These are phyloP conservation scores for Sitta carolinensis DNA, from an alignment of 2,797 vertebrate species.

Conservation along the genomic window DNA sequence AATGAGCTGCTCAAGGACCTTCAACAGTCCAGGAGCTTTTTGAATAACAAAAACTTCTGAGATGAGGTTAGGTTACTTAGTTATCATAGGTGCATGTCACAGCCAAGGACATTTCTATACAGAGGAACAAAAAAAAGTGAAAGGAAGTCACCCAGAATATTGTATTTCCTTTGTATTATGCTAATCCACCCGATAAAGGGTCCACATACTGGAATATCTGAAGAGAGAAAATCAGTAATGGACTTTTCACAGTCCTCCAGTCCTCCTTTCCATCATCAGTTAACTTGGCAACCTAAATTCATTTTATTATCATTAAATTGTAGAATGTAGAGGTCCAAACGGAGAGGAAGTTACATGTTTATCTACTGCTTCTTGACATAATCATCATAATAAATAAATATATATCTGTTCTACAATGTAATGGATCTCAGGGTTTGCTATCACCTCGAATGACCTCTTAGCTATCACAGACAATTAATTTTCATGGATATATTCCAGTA, in stretches of 20 bases:
- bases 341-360: neutral
- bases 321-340: neutral
- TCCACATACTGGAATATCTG: neutral
- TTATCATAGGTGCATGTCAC: neutral
- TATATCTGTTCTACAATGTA: neutral
- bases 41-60: neutral
- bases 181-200: neutral
- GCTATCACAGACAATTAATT: neutral
- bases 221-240: neutral
- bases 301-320: neutral
- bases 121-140: neutral
- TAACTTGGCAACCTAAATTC: conserved; percentile 3
- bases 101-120: neutral
- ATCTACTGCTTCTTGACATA: neutral
- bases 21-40: neutral
- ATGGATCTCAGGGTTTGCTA: neutral
- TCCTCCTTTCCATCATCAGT: neutral
- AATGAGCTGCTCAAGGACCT: neutral
- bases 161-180: neutral
- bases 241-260: neutral
- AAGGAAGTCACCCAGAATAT: neutral
- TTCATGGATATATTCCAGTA: neutral
- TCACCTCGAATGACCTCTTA: neutral
- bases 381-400: conserved; percentile 7
- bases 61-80: neutral